A percentile compares a stretch with the other conserved stretches of the same genome.
phyloP scores from a whole-genome alignment of 2,797 vertebrate genomes.

The Hyperoplus immaculatus region DNA sequence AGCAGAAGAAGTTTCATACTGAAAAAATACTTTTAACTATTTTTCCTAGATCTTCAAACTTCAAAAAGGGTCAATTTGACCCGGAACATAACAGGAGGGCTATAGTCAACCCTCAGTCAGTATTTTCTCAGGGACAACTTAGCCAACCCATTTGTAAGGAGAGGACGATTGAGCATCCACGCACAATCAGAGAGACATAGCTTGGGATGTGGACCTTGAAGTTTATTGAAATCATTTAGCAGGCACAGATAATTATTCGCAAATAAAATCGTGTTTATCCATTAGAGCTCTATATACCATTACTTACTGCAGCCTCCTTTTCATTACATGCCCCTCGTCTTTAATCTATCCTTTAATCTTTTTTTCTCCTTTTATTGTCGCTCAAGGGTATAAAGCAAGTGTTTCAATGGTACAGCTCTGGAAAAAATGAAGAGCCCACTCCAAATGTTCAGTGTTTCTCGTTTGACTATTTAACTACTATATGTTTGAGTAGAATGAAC shows the following conservation, averaged over 20 bases:
- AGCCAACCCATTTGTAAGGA: conserved; percentile 53
- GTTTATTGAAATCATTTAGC: conserved; percentile 28
- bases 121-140: conserved; percentile 59
- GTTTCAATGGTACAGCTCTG: neutral
- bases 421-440: too few relatives aligned
- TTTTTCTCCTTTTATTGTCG: neutral
- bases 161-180: conserved; percentile 63
- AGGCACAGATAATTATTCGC: conserved; percentile 1
- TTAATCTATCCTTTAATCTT: neutral
- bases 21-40: too few relatives aligned
- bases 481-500: too few relatives aligned
- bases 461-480: too few relatives aligned
- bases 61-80: too few relatives aligned
- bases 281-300: neutral
- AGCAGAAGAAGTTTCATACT: too few relatives aligned
- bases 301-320: conserved; percentile 10
- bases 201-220: conserved; percentile 34
- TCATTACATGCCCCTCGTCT: neutral
- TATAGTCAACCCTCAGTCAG: conserved; percentile 53
- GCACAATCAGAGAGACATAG: conserved; percentile 51
- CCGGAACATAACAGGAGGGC: neutral
- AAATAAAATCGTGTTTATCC: conserved; percentile 13
- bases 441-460: too few relatives aligned
- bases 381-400: conserved; percentile 1
- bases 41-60: too few relatives aligned